A percentile compares a stretch with the other conserved stretches of the same genome.
These are phyloP conservation scores for Galago senegalensis DNA, from an alignment of 2,797 vertebrate genomes.

Conservation along the genomic window DNA sequence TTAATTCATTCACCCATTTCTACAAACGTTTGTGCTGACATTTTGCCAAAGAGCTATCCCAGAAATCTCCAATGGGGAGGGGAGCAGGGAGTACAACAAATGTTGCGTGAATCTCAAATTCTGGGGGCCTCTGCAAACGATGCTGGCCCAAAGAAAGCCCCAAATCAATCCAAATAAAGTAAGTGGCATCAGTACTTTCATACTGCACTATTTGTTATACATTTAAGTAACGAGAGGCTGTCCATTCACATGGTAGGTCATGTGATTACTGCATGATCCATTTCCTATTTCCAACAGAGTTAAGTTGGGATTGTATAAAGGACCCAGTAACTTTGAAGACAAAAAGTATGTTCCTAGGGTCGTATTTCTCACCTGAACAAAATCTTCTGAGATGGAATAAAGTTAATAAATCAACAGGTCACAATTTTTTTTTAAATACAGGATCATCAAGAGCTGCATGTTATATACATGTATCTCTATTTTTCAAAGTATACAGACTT, in stretches of 20 bases:
- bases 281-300: background rate
- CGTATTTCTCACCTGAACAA: background rate
- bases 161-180: slow-evolving; percentile 2
- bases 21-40: slow-evolving; percentile 71
- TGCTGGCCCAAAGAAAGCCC: background rate
- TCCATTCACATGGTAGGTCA: background rate
- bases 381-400: background rate
- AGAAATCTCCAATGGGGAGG: slow-evolving; percentile 39
- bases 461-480: background rate
- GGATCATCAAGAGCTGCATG: background rate
- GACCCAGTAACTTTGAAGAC: background rate
- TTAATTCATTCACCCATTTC: slow-evolving; percentile 74
- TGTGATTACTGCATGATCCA: background rate
- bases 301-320: background rate
- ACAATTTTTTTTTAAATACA: background rate
- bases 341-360: background rate
- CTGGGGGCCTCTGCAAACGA: background rate
- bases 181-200: background rate
- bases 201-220: background rate
- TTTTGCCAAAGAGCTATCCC: slow-evolving; percentile 60
- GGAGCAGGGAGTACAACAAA: background rate
- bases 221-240: background rate
- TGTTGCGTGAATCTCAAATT: slow-evolving; percentile 17
- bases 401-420: background rate
- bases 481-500: background rate